Base-by-base conservation (phyloP, 2,888 invertebrate species). In the Chydorus sphaericus region DNA sequence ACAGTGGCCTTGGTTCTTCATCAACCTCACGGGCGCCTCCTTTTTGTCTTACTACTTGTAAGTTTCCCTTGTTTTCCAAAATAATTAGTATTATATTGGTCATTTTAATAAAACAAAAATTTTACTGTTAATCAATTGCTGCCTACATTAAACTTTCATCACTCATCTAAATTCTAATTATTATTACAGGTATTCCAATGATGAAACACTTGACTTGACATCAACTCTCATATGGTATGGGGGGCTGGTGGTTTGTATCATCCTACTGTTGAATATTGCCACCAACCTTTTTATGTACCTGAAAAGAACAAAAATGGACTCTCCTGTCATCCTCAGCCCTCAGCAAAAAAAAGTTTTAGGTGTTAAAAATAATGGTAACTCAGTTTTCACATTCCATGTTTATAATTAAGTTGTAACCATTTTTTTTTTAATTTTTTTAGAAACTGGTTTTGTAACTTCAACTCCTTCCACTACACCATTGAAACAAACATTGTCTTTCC, bases 381-480 rank as follows among this genome's bases (percentile, higher is more conserved):
- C 28, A 2, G 5, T 18, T 14, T 2, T 29, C 7, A 14, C 20
- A 23, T n/a, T 1, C 8, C 16, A 10, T 26, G 5, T 48, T 48
- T 28, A 16, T 23, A n/a, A 26, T 33, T 3, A 5, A 26, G 26
- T 18, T 3, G 7, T 48, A 14, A 11, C 18, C 4, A 10, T 26
- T 18, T 20, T 14, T 1, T 50, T 8, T 30, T 50, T n/a, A 18
- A 30, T 2, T 4, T 16, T 10, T 33, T 8, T n/a, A 52, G 52
- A 52, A 52, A 31, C 33, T 18, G 52, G 52, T 31, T 52, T 52
- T 36, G 36, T 36, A 8, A 52, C 52, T 14, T 52, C 52, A 14
- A 52, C 52, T 23, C 52, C 52, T 26, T 18, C 36, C 14, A 31
- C 23, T 14, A 16, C 31, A 36, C 31, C 31, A 31, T 14, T 33